These are phyloP conservation scores for Elysia chlorotica DNA, from an alignment of 1,140 invertebrate species.

Conservation along the genomic window DNA sequence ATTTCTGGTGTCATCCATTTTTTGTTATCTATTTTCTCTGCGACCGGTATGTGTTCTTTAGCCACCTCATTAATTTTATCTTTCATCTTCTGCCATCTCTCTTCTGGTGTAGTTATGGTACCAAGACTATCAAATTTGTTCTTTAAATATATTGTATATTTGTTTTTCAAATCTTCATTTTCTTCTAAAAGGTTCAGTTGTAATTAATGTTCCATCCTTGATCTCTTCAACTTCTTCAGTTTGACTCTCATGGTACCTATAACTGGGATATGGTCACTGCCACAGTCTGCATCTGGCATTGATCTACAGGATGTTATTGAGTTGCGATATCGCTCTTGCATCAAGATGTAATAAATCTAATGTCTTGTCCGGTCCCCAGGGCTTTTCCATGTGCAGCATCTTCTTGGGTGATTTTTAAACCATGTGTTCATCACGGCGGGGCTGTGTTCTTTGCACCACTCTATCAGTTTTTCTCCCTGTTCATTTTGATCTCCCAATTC, in stretches of 20 bases:
- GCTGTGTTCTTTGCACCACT: not conserved
- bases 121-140: not conserved
- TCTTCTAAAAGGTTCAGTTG: not conserved
- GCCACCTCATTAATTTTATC: not conserved
- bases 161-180: not conserved
- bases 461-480: too few relatives aligned
- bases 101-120: not conserved
- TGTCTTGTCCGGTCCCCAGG: not conserved
- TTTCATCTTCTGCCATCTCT: not conserved
- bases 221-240: not conserved
- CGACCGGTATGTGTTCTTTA: not conserved
- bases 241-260: not conserved
- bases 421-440: not conserved
- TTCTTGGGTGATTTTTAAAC: not conserved
- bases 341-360: not conserved
- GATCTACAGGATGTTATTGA: not conserved
- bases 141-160: not conserved
- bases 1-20: not conserved
- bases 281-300: not conserved
- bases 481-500: too few relatives aligned
- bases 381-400: not conserved
- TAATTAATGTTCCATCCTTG: not conserved
- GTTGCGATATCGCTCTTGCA: not conserved
- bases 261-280: not conserved
- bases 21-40: not conserved